Evolutionary conservation across 1,140 invertebrate genomes (phyloP), one percentile per base, ranked within the genome.

Genomic region (Contarinia nasturtii): DNA sequence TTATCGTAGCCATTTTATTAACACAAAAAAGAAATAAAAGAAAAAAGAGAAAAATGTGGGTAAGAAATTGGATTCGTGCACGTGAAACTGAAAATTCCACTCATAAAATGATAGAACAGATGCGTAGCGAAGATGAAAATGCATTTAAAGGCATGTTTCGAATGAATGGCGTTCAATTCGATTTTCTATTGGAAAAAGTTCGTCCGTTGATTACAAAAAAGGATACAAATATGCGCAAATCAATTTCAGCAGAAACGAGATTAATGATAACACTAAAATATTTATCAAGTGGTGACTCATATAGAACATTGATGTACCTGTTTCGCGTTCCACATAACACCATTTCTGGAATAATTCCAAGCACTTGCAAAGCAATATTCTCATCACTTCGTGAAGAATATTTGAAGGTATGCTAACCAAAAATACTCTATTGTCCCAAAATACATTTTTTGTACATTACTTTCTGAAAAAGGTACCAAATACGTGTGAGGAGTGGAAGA

Each of bases 401-500:
- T 17, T 38, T 38, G 36, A 14, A 38, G 36, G 36, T 38, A 7
- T 17, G 36, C 3, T 38, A 17, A 17, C 12, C 5, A 7, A 38
- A 38, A 14, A 7, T 38, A 7, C 12, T 5, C 2, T 38, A 38
- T 27, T 5, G 12, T 38, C 12, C 14, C 7, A 34, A 34, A 34
- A 8, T 7, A 8, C 14, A 34, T 34, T 8, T 34, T 8, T 34
- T 34, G 33, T 34, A 8, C 14, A 8, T 34, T 34, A 34, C 7
- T 8, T 34, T 8, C 7, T 34, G 7, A 5, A n/a, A 38, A 3
- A 38, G 36, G 36, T 38, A 5, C 36, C 36, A 5, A 3, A 5
- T 3, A 38, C 36, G 12, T 5, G 5, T 4, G 14, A 38, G 5
- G 38, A 50, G 51, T 48, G 47, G 49, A 51, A 49, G 36, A n/a